These are phyloP conservation scores for Metellina segmentata DNA, from an alignment of 2,888 invertebrate genomes.

Conservation along the genomic window DNA sequence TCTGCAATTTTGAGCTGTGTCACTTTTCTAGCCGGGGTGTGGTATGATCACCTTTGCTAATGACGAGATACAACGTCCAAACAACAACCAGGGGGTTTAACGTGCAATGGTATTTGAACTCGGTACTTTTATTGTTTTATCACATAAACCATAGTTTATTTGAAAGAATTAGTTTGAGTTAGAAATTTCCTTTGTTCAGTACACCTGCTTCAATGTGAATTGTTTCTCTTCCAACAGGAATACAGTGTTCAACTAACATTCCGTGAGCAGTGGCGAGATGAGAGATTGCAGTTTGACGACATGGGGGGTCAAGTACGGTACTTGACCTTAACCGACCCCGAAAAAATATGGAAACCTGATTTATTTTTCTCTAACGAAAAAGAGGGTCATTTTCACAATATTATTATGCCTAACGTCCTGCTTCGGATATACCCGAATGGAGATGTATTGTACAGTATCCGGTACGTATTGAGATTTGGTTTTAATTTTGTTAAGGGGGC, in stretches of 20 bases:
- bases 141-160: background rate
- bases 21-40: too few relatives aligned
- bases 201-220: background rate
- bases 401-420: constrained; percentile 98
- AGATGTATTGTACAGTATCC: constrained; percentile 96
- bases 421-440: constrained; percentile 97
- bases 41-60: too few relatives aligned
- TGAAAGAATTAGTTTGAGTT: background rate
- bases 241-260: constrained; percentile 98
- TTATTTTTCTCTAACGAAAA: constrained; percentile 99
- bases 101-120: too few relatives aligned
- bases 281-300: constrained; percentile 84
- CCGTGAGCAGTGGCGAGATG: constrained; percentile 97
- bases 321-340: constrained; percentile 94
- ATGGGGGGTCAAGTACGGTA: constrained; percentile 83
- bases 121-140: too few relatives aligned
- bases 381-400: constrained; percentile 95
- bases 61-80: too few relatives aligned
- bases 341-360: constrained; percentile 99
- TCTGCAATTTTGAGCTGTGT: too few relatives aligned
- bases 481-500: too few relatives aligned
- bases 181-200: background rate
- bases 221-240: constrained; percentile 83
- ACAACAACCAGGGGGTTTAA: too few relatives aligned
- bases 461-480: constrained; percentile 27